Percentiles rank a stretch among this genome's conserved stretches.
Evolutionary conservation across 2,888 invertebrate species (phyloP).

Genomic region (Zygogramma bicolorata): DNA sequence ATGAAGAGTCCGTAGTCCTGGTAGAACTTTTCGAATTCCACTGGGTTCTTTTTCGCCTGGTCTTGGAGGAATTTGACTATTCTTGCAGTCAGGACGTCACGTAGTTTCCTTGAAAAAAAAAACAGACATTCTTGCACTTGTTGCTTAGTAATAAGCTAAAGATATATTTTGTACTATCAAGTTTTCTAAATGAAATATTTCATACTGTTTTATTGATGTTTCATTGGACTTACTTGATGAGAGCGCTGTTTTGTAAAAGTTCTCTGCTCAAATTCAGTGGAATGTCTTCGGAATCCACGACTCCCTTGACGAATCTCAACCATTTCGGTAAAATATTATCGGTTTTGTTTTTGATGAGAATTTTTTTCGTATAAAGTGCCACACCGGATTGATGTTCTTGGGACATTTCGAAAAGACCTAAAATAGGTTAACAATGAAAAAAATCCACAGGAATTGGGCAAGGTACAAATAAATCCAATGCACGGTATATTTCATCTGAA

Average conservation of each 20-base stretch:
- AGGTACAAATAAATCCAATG: too few species aligned
- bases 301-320: constrained; percentile 96
- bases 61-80: constrained; percentile 88
- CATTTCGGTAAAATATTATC: constrained; percentile 94
- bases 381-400: constrained; percentile 88
- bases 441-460: too few species aligned
- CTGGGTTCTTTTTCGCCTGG: constrained; percentile 84
- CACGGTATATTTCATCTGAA: too few species aligned
- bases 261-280: constrained; percentile 97
- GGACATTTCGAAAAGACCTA: constrained; percentile 89
- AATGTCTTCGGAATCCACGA: constrained; percentile 98
- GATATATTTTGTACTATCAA: constrained; percentile 3
- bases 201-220: neutral
- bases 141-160: neutral
- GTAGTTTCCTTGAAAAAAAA: constrained; percentile 75
- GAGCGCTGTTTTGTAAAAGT: constrained; percentile 90
- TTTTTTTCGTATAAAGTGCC: constrained; percentile 91
- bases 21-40: constrained; percentile 88
- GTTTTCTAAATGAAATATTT: neutral
- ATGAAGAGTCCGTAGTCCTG: constrained; percentile 92
- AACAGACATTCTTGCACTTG: neutral
- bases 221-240: constrained; percentile 78
- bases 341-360: constrained; percentile 91
- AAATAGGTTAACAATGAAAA: too few species aligned
- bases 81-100: constrained; percentile 85